Percentiles rank a stretch among this genome's conserved stretches.
Evolutionary conservation across 2,113 vertebrate genomes (phyloP).

Genomic region (Pelmatolapia mariae): DNA sequence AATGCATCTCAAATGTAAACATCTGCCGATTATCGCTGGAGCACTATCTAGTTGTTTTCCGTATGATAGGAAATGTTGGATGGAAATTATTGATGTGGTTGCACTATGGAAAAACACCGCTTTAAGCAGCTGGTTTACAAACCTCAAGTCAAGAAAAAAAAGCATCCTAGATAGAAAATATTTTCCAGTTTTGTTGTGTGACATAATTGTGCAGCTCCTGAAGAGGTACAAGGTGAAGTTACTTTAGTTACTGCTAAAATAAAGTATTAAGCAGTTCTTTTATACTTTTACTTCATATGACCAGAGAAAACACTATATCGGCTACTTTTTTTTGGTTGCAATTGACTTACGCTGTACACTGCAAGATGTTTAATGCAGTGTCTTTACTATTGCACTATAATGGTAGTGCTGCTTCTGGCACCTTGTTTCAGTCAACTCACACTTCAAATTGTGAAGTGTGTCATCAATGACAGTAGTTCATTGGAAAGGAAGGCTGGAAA

Average conservation of each 20-base stretch:
- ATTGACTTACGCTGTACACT: background rate
- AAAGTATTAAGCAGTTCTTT: background rate
- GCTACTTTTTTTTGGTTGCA: accelerated
- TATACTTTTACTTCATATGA: background rate
- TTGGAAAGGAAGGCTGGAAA: background rate
- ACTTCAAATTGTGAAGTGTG: background rate
- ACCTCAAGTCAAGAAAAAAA: background rate
- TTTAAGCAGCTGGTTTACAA: background rate
- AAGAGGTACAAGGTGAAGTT: background rate
- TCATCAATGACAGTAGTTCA: background rate
- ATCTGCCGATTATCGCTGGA: background rate
- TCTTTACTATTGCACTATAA: background rate
- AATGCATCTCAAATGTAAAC: background rate
- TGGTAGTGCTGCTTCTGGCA: background rate
- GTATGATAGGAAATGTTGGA: background rate
- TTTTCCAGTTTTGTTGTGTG: background rate
- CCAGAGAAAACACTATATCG: accelerated
- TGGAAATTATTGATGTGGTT: background rate
- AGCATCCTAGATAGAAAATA: background rate
- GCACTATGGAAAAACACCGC: background rate
- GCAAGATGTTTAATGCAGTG: background rate
- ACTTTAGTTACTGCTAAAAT: background rate
- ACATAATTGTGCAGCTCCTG: background rate
- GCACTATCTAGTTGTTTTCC: background rate
- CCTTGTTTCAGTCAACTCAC: accelerated